A percentile compares a stretch with the other conserved stretches of the same genome.
These are phyloP conservation scores for Epirrhoe alternata DNA, from an alignment of 2,888 invertebrate species.

Conservation along the genomic window DNA sequence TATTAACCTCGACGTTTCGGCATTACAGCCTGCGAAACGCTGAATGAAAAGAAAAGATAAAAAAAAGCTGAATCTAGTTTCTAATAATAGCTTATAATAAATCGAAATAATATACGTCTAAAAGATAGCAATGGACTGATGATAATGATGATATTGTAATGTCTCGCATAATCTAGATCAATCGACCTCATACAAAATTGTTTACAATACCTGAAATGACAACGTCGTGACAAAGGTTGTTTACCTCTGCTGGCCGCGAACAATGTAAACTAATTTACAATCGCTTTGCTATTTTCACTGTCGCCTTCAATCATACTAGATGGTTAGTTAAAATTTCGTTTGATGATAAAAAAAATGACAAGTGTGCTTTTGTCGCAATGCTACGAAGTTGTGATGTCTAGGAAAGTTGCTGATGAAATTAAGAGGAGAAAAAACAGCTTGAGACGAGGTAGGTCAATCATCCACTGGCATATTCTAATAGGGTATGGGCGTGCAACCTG, in stretches of 20 bases:
- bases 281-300: slow-evolving; percentile 18
- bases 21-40: too few relatives aligned
- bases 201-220: slow-evolving; percentile 49
- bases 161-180: slow-evolving; percentile 15
- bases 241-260: slow-evolving; percentile 40
- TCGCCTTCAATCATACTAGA: slow-evolving; percentile 8
- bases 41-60: too few relatives aligned
- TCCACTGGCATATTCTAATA: background rate
- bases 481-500: too few relatives aligned
- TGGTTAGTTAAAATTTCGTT: background rate
- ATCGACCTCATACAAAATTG: slow-evolving; percentile 39
- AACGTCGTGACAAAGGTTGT: slow-evolving; percentile 46
- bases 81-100: too few relatives aligned
- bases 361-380: slow-evolving; percentile 46
- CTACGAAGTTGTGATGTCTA: slow-evolving; percentile 48
- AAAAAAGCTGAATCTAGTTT: too few relatives aligned
- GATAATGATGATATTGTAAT: background rate
- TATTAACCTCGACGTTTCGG: too few relatives aligned
- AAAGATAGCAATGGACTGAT: too few relatives aligned
- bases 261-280: slow-evolving; percentile 46
- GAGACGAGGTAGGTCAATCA: slow-evolving; percentile 57
- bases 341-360: slow-evolving; percentile 44
- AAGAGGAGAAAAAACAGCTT: slow-evolving; percentile 59
- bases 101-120: too few relatives aligned
- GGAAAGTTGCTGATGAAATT: slow-evolving; percentile 62